Base-by-base conservation (phyloP, 2,888 invertebrate genomes). In the Perizoma affinitatum region DNA sequence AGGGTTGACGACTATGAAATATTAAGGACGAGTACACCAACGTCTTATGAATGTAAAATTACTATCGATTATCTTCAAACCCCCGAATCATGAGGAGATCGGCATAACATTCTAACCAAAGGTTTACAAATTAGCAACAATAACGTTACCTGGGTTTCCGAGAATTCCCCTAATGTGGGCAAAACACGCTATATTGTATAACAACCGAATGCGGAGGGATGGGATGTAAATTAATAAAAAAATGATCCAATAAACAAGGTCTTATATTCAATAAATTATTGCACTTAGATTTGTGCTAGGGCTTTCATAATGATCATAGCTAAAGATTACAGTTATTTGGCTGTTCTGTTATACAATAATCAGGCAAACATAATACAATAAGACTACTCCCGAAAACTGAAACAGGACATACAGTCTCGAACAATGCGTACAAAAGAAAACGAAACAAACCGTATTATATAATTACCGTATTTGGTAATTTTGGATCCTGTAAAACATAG, bases 111-210 rank as follows among this genome's bases (percentile, higher is more conserved):
- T 48, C 44, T 57, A 54, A 59, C 53, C 56, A 61, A 47, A 38
- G 57, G 58, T 67, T 66, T 56, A 63, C 64, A 69, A 67, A 73
- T 72, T 69, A 69, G 67, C 68, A 57, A 65, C 61, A 70, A 68
- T 71, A 67, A 68, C 57, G 66, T 61, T 63, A 65, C 58, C 65
- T 63, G 61, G 59, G 58, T 57, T 67, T 71, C 71, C 61, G 22
- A 68, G 68, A 66, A 68, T 58, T 36, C 51, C 43, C 54, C 62
- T 67, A 68, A 76, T 75, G 74, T 67, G 67, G 66, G 65, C 67
- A 54, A 60, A 73, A 63, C 74, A 78, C 67, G 76, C 76, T 68
- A 75, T 70, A 71, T 72, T 63, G 59, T 64, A 68, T 69, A 75
- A 75, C 70, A 72, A 73, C 65, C 64, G 34, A 65, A 62, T 65